phyloP scores from a whole-genome alignment of 92 coral and sea anemone genomes.

The Porites rus region DNA sequence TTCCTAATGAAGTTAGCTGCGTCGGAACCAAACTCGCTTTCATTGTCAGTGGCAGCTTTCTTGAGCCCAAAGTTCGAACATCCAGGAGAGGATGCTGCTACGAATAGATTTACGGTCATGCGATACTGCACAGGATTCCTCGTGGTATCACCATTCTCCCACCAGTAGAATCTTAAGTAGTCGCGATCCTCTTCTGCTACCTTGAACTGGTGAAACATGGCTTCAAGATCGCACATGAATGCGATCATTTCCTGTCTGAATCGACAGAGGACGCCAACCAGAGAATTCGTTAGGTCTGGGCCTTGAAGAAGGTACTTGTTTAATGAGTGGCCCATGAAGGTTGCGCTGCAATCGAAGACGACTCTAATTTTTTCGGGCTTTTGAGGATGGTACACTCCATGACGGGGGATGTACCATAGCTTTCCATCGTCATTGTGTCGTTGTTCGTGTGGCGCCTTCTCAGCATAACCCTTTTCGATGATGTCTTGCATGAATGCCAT shows the following conservation, averaged over 20 bases:
- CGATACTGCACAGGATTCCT: constrained; percentile 38
- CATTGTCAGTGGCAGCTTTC: constrained; percentile 38
- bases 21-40: constrained; percentile 30
- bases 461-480: constrained; percentile 52
- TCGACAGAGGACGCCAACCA: constrained; percentile 52
- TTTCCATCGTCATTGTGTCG: constrained; percentile 8
- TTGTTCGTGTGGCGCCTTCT: constrained; percentile 20
- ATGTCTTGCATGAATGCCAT: constrained; percentile 37
- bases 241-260: constrained; percentile 54
- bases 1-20: constrained; percentile 42
- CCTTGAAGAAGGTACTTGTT: constrained; percentile 51
- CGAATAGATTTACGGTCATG: constrained; percentile 57
- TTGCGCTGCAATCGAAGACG: constrained; percentile 53
- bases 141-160: constrained; percentile 18
- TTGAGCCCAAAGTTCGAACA: constrained; percentile 55
- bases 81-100: constrained; percentile 60
- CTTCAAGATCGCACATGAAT: constrained; percentile 49
- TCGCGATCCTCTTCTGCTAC: constrained; percentile 31
- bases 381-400: constrained; percentile 50
- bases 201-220: constrained; percentile 51
- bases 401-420: constrained; percentile 58
- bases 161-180: constrained; percentile 44
- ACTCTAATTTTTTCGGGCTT: constrained; percentile 54
- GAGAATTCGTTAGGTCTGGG: constrained; percentile 53
- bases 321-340: constrained; percentile 22